A percentile compares a stretch with the other conserved stretches of the same genome.
These are phyloP conservation scores for Metaphire vulgaris DNA, from an alignment of 1,140 invertebrate species.

Conservation along the genomic window DNA sequence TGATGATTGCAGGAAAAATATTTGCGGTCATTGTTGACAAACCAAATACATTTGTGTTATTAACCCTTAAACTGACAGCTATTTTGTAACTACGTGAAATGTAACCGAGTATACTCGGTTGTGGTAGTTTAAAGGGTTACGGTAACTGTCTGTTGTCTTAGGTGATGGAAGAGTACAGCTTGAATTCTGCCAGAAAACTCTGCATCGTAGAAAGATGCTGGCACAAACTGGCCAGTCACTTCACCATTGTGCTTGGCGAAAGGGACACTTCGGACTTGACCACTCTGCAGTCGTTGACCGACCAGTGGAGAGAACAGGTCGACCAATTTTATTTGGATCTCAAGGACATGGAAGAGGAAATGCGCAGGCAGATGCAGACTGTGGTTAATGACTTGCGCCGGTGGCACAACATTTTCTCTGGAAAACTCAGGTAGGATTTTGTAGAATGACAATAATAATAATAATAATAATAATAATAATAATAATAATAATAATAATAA, in stretches of 20 bases:
- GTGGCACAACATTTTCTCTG: not conserved
- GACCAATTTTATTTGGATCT: not conserved
- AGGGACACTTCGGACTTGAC: constrained; percentile 42
- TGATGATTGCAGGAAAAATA: not conserved
- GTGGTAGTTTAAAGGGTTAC: no score
- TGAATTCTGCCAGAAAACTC: constrained; percentile 47
- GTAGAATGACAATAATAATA: no score
- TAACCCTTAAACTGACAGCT: no score
- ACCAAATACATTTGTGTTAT: no score
- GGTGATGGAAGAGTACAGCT: constrained; percentile 47
- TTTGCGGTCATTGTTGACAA: no score
- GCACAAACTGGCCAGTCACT: constrained; percentile 49
- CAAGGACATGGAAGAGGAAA: constrained; percentile 8
- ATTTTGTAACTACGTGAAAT: no score
- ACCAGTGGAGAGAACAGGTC: not conserved
- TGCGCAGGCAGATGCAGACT: not conserved
- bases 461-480: no score
- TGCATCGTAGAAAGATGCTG: constrained; percentile 49
- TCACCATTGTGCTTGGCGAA: constrained; percentile 49
- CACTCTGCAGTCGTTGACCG: constrained; percentile 17
- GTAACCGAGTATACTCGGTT: no score
- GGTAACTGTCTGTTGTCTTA: constrained; percentile 26
- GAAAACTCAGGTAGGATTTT: not conserved
- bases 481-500: no score
- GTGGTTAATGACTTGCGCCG: not conserved